Conservation (phyloP, 2,113 vertebrate genomes). For the Saguinus midas region DNA sequence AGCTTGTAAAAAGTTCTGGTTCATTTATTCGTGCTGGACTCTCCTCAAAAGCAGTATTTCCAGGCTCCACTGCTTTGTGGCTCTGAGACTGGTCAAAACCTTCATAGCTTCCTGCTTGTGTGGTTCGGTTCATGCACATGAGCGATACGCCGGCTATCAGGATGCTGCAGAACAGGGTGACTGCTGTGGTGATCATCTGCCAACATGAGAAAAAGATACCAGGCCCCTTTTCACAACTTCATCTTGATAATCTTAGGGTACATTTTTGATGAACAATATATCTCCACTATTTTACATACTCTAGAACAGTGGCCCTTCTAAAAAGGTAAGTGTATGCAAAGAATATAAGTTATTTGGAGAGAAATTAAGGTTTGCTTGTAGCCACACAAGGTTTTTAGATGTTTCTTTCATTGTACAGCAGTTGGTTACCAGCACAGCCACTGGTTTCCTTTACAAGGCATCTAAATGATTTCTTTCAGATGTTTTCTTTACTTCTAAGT, state of each 20-base stretch:
- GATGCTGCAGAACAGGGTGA: conserved; percentile 88
- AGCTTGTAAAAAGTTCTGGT: conserved; percentile 63
- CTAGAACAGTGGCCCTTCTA: not conserved
- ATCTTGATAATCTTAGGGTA: not conserved
- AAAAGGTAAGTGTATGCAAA: not conserved
- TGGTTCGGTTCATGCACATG: conserved; percentile 91
- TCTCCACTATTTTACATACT: not conserved
- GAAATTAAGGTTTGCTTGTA: conserved; percentile 37
- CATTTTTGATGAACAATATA: conserved; percentile 5
- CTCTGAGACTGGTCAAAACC: conserved; percentile 81
- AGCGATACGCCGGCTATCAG: conserved; percentile 89
- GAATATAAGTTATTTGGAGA: not conserved
- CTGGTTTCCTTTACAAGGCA: not conserved
- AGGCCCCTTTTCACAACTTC: not conserved
- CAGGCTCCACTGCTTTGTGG: conserved; percentile 76
- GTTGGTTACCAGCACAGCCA: not conserved
- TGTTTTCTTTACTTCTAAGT: conserved; percentile 3
- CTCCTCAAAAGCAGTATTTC: conserved; percentile 77
- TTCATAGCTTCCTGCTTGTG: conserved; percentile 85
- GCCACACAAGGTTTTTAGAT: not conserved
- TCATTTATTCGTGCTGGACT: conserved; percentile 46
- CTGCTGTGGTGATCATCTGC: conserved; percentile 91
- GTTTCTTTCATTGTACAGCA: not conserved
- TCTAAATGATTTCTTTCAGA: not conserved
- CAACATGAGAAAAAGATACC: not conserved